Evolutionary conservation across 1,140 invertebrate genomes (phyloP), one percentile per base, ranked within the genome.

Genomic region (Heliconius hewitsoni): DNA sequence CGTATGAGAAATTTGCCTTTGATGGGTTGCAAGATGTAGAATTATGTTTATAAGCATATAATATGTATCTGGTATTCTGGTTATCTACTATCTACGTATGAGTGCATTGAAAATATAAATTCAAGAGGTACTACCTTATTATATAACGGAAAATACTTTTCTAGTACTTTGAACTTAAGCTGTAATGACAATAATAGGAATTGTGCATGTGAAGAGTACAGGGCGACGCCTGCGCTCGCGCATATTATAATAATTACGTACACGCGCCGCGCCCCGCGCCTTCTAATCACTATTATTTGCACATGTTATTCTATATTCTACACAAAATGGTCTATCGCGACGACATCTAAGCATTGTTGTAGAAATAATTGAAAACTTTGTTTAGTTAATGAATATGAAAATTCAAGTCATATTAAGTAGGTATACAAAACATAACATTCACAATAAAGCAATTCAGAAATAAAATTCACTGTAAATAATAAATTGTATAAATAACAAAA

Each of bases 211-310:
- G 66, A 76, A 81, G 74, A 75, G 77, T 86, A 72, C 86, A 83
- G 86, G 87, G 85, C 83, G 81, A 84, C 86, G 89, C 83, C 74
- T 81, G 85, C 89, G 85, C 89, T 83, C 42, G 77, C 78, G 82
- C 83, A 89, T 87, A 93, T 93, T 91, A 93, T 89, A 92, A 93
- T 90, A 90, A 93, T 93, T 92, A 93, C 87, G 73, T 73, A 74
- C 91, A 90, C 88, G 86, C 87, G 89, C 90, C 85, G 81, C 87
- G 83, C 88, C 89, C 86, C 85, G 84, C 84, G 70, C 77, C 74
- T 84, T 81, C 82, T 93, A 94, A 94, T 92, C 88, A 94, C 92
- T 93, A 89, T 92, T 85, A 93, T 94, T 94, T 94, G 86, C 87
- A 81, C 89, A 87, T 90, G 91, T 93, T 92, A 91, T 91, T 92